A percentile compares a stretch with the other conserved stretches of the same genome.
These are phyloP conservation scores for Rutpela maculata DNA, from an alignment of 2,888 invertebrate genomes.

Conservation along the genomic window DNA sequence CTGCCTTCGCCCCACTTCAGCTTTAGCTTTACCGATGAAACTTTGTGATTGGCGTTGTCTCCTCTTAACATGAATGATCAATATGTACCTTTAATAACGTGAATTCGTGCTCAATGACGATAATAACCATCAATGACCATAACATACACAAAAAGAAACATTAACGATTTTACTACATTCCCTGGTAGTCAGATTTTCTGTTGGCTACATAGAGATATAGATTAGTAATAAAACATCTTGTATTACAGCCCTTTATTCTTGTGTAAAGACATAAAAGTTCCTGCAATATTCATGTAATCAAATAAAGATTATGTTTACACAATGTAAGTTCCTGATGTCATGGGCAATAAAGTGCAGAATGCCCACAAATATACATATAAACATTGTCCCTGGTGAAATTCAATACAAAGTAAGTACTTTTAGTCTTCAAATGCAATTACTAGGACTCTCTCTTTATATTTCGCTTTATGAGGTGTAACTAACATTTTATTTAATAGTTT, in stretches of 20 bases:
- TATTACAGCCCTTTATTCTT: neutral
- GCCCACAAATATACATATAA: neutral
- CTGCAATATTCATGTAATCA: neutral
- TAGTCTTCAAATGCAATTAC: neutral
- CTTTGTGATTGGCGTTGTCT: too few relatives aligned
- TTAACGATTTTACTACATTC: too few relatives aligned
- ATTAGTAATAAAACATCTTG: neutral
- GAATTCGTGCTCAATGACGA: too few relatives aligned
- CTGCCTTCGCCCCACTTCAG: too few relatives aligned
- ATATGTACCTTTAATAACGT: too few relatives aligned
- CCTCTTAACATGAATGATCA: too few relatives aligned
- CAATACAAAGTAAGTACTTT: constrained; percentile 21
- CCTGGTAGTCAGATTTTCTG: too few relatives aligned
- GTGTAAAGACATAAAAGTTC: neutral
- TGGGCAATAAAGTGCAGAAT: constrained; percentile 1
- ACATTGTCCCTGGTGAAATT: neutral
- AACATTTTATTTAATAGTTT: constrained; percentile 6
- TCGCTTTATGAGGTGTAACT: constrained; percentile 15
- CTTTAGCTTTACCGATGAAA: too few relatives aligned
- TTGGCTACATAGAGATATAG: neutral
- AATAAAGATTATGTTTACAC: neutral
- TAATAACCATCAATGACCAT: too few relatives aligned
- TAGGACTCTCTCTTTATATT: constrained; percentile 8
- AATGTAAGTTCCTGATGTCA: constrained; percentile 4
- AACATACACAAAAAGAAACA: too few relatives aligned